Evolutionary conservation across 2,113 vertebrate genomes (phyloP).

Genomic region (Phoxinus phoxinus): DNA sequence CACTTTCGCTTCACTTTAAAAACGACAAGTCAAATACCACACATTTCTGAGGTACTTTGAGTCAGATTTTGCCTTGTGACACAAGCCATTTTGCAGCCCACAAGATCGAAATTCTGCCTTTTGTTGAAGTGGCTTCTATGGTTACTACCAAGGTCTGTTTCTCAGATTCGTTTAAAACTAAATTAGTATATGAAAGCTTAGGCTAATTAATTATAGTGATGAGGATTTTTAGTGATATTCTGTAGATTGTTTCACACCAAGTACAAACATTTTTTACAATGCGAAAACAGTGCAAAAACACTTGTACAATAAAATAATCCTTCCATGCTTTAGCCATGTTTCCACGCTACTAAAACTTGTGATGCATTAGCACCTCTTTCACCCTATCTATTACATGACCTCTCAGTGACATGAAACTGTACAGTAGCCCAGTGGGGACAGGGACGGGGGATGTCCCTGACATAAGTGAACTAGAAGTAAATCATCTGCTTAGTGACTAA

Average conservation of each 20-base stretch:
- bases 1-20: constrained; percentile 47
- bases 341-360: no score
- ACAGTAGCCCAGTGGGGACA: neutral
- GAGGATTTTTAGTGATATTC: neutral
- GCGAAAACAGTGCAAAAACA: neutral
- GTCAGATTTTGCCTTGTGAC: constrained; percentile 7
- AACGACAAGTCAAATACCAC: neutral
- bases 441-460: neutral
- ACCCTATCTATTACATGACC: neutral
- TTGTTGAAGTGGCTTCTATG: constrained; percentile 15
- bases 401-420: neutral
- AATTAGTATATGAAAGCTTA: neutral
- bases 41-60: constrained; percentile 30
- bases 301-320: neutral
- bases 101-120: constrained; percentile 32
- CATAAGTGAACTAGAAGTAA: neutral
- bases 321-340: neutral
- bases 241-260: neutral
- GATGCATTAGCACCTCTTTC: neutral
- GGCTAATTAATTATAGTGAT: neutral
- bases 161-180: neutral
- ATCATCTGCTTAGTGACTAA: neutral
- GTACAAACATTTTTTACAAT: neutral
- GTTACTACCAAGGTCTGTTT: neutral
- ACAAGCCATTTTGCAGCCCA: no score